Evolutionary conservation across 2,797 vertebrate species (phyloP).

Genomic region (Acanthurus lineatus): DNA sequence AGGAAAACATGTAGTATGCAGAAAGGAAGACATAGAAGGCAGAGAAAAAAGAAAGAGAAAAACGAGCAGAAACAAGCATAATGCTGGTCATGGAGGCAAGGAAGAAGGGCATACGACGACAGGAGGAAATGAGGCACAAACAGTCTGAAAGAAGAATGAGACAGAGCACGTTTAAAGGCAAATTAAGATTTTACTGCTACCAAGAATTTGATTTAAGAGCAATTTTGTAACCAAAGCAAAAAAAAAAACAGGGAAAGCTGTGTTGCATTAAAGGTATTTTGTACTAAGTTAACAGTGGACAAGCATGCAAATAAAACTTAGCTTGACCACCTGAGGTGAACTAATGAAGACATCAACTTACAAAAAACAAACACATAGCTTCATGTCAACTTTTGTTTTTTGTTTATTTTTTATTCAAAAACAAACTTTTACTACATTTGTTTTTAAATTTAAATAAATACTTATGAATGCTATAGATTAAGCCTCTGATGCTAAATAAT

Average conservation of each 20-base stretch:
- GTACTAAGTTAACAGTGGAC: conserved; percentile 32
- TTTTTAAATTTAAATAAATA: neutral
- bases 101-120: conserved; percentile 26
- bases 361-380: neutral
- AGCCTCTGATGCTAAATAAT: neutral
- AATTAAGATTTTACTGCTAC: conserved; percentile 55
- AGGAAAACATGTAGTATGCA: conserved; percentile 3
- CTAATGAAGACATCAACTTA: neutral
- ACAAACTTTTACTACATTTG: neutral
- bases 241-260: conserved; percentile 34
- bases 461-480: neutral
- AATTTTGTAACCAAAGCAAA: conserved; percentile 28
- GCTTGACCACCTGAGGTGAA: conserved; percentile 33
- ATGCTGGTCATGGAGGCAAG: conserved; percentile 27
- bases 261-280: conserved; percentile 38
- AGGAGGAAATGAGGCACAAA: conserved; percentile 50
- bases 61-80: conserved; percentile 27
- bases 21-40: neutral
- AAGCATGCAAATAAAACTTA: conserved; percentile 45
- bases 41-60: conserved; percentile 13
- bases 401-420: no score
- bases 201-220: conserved; percentile 51
- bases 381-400: neutral
- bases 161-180: conserved; percentile 42
- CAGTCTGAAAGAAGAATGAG: conserved; percentile 16